phyloP scores from a whole-genome alignment of 2,113 vertebrate genomes.

The Pithys albifrons region DNA sequence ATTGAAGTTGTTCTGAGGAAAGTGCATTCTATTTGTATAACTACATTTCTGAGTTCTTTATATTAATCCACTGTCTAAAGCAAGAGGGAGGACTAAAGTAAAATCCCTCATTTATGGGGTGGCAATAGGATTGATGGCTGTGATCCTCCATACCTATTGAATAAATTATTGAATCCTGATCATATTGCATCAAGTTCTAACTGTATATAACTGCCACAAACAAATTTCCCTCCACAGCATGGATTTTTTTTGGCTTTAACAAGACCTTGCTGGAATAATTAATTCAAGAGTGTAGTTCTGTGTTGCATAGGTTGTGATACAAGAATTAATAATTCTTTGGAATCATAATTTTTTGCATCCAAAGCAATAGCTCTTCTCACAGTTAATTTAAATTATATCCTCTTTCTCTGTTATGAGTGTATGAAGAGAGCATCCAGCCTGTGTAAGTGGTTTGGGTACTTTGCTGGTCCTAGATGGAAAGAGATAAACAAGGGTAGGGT shows the following conservation, averaged over 20 bases:
- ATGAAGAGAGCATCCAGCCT: neutral
- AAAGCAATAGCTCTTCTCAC: neutral
- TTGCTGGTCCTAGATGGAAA: neutral
- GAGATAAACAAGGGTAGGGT: neutral
- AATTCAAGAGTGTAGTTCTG: conserved; percentile 5
- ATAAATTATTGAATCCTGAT: neutral
- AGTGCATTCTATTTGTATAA: neutral
- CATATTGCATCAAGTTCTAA: neutral
- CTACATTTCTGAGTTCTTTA: neutral
- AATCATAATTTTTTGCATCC: neutral
- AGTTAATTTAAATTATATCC: neutral
- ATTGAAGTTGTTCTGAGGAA: neutral
- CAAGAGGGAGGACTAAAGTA: neutral
- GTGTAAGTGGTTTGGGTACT: neutral
- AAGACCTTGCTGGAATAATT: neutral
- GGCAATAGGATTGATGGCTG: neutral
- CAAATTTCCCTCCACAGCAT: neutral
- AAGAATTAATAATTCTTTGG: conserved; percentile 37
- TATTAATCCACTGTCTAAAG: neutral
- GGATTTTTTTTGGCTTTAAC: neutral
- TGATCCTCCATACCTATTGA: neutral
- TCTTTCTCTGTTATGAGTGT: neutral
- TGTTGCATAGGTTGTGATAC: neutral
- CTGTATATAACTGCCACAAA: neutral
- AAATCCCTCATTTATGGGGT: neutral